Evolutionary conservation across 2,113 vertebrate genomes (phyloP).

Genomic region (Percina caprodes): DNA sequence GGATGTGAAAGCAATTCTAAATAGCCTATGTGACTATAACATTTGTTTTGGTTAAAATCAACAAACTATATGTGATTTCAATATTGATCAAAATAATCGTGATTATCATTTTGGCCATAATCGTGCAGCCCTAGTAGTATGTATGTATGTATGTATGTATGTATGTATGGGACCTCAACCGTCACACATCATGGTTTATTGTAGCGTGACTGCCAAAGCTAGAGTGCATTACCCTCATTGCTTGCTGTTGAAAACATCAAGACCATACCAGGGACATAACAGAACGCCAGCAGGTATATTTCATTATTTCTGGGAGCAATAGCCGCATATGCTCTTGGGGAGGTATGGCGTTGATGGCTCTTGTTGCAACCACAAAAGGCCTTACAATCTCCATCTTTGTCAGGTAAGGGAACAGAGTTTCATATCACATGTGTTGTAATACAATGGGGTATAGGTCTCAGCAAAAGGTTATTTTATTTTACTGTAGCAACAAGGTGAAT

Average conservation of each 20-base stretch:
- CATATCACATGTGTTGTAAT: background rate
- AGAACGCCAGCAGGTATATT: conserved; percentile 40
- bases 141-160: too few relatives aligned
- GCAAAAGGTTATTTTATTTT: background rate
- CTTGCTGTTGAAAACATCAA: conserved; percentile 47
- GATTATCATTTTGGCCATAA: too few relatives aligned
- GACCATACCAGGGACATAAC: conserved; percentile 36
- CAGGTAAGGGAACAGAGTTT: background rate
- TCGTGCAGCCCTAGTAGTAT: too few relatives aligned
- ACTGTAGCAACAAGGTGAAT: background rate
- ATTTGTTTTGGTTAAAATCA: too few relatives aligned
- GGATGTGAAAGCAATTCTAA: too few relatives aligned
- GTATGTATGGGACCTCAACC: conserved; percentile 61
- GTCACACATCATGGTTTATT: conserved; percentile 57
- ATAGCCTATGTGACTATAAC: too few relatives aligned
- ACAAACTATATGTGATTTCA: too few relatives aligned
- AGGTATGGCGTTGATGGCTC: background rate
- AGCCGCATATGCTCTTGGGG: background rate
- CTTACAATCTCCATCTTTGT: conserved; percentile 23
- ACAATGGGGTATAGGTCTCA: background rate
- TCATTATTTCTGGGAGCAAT: conserved; percentile 31
- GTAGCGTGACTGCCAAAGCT: conserved; percentile 55
- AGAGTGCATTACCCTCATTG: conserved; percentile 67
- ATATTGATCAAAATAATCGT: too few relatives aligned
- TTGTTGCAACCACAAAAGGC: conserved; percentile 16